Conservation (phyloP, 2,888 invertebrate genomes). For the Watsonalla cultraria region DNA sequence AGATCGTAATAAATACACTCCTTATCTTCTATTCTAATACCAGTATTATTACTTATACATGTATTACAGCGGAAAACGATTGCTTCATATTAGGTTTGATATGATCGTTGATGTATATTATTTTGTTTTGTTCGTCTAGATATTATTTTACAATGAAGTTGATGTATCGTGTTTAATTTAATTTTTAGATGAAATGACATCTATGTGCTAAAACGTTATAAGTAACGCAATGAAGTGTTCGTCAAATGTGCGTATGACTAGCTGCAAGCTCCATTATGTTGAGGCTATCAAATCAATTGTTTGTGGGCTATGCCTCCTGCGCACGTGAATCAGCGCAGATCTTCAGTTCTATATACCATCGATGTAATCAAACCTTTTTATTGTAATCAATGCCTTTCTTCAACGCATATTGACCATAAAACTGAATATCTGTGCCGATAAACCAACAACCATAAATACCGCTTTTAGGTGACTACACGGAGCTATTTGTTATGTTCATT, state of each 20-base stretch:
- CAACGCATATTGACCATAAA: slow-evolving; percentile 7
- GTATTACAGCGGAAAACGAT: slow-evolving; percentile 48
- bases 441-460: slow-evolving; percentile 54
- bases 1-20: slow-evolving; percentile 70
- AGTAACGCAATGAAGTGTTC: slow-evolving; percentile 74
- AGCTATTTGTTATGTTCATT: slow-evolving; percentile 67
- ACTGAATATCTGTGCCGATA: slow-evolving; percentile 58
- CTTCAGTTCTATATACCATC: slow-evolving; percentile 36
- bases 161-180: slow-evolving; percentile 59
- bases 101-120: slow-evolving; percentile 51
- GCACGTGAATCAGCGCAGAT: slow-evolving; percentile 55
- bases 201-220: slow-evolving; percentile 77
- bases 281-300: slow-evolving; percentile 55
- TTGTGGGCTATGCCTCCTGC: slow-evolving; percentile 58
- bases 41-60: slow-evolving; percentile 36
- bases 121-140: slow-evolving; percentile 59
- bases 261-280: slow-evolving; percentile 61
- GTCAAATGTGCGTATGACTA: slow-evolving; percentile 68
- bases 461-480: slow-evolving; percentile 77
- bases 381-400: slow-evolving; percentile 1
- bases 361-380: neutral
- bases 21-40: slow-evolving; percentile 37
- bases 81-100: slow-evolving; percentile 68
- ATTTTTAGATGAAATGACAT: slow-evolving; percentile 63
- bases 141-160: slow-evolving; percentile 40